A percentile compares a stretch with the other conserved stretches of the same genome.
phyloP scores from a whole-genome alignment of 2,113 vertebrate genomes.

The Lepus americanus region DNA sequence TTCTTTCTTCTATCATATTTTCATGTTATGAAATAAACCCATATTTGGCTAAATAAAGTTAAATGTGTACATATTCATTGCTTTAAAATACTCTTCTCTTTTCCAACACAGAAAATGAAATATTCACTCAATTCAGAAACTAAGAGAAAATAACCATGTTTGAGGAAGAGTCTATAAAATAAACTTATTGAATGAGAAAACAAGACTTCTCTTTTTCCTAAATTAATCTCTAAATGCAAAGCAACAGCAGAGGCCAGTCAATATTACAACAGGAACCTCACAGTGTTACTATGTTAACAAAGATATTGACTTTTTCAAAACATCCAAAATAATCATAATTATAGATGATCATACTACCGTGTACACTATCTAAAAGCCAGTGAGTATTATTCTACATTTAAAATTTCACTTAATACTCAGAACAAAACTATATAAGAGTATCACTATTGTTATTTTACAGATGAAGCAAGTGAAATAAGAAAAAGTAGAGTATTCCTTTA shows the following conservation, averaged over 20 bases:
- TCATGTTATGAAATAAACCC: background rate
- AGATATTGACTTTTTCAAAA: background rate
- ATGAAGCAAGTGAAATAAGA: background rate
- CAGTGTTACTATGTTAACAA: background rate
- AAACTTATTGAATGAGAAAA: background rate
- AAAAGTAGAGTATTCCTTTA: background rate
- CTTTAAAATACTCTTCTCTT: background rate
- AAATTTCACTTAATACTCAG: background rate
- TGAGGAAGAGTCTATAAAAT: background rate
- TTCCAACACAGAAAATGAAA: background rate
- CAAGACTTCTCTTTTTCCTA: background rate
- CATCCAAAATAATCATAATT: background rate
- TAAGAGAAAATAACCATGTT: background rate
- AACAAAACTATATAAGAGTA: background rate
- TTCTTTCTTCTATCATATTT: background rate
- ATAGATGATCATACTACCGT: background rate
- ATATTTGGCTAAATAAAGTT: background rate
- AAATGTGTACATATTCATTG: background rate
- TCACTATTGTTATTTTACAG: background rate
- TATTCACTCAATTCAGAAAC: background rate
- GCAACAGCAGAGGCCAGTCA: background rate
- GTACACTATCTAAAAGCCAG: background rate
- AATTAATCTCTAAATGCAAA: background rate
- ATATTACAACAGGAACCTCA: background rate
- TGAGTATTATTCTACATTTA: background rate